Evolutionary conservation across 2,113 vertebrate genomes (phyloP).

Genomic region (Callorhinus ursinus): DNA sequence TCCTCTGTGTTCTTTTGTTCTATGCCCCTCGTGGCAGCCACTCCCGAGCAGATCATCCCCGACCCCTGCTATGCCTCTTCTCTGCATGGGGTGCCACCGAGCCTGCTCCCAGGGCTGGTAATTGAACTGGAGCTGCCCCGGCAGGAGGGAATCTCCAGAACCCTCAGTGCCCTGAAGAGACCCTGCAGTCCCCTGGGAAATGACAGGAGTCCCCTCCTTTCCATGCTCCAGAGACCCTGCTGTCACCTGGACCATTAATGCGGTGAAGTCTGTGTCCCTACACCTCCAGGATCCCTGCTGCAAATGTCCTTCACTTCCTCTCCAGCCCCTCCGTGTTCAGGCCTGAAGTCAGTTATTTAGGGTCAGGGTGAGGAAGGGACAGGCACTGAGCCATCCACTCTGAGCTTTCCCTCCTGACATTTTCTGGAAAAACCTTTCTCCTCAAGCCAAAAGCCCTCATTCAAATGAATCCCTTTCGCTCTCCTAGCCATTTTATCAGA

Average conservation of each 20-base stretch:
- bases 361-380: not conserved
- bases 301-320: not conserved
- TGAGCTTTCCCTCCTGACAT: not conserved
- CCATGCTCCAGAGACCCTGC: not conserved
- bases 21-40: rapidly evolving
- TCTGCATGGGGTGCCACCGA: not conserved
- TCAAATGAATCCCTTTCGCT: not conserved
- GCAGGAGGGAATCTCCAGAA: not conserved
- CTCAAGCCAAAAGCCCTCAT: not conserved
- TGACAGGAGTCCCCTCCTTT: not conserved
- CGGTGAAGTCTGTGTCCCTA: not conserved
- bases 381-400: not conserved
- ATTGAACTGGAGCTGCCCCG: not conserved
- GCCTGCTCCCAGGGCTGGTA: not conserved
- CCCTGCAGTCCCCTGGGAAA: not conserved
- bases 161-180: not conserved
- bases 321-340: rapidly evolving
- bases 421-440: not conserved
- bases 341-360: not conserved
- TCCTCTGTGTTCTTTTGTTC: not conserved
- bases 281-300: not conserved
- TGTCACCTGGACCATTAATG: not conserved
- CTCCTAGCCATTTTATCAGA: not conserved
- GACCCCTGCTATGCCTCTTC: not conserved
- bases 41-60: not conserved